Conservation (phyloP, 2,797 vertebrate genomes). For the Mycteria americana region DNA sequence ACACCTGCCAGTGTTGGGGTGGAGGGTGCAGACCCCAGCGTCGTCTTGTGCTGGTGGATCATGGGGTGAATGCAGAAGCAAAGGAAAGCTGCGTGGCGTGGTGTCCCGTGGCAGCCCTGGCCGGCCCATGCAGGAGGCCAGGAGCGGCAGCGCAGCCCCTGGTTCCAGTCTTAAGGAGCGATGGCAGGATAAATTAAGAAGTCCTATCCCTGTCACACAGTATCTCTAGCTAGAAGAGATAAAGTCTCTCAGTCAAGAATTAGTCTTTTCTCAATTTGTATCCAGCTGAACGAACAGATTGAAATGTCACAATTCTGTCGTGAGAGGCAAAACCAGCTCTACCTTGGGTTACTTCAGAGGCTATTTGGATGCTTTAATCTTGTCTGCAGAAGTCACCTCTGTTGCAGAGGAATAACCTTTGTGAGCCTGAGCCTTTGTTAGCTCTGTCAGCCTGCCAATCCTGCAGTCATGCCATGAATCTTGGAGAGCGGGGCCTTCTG, state of each 20-base stretch:
- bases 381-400: background rate
- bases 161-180: background rate
- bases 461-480: rapidly evolving
- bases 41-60: background rate
- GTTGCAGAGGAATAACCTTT: background rate
- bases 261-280: background rate
- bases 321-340: background rate
- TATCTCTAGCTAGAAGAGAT: background rate
- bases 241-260: background rate
- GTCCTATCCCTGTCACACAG: rapidly evolving
- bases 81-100: rapidly evolving
- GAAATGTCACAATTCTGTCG: background rate
- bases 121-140: rapidly evolving
- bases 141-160: background rate
- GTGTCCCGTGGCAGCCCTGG: background rate
- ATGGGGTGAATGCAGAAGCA: background rate
- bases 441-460: background rate
- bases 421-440: background rate
- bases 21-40: rapidly evolving
- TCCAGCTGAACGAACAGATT: background rate
- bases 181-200: background rate
- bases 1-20: rapidly evolving
- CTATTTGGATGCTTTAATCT: background rate
- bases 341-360: background rate
- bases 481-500: background rate